Evolutionary conservation across 2,113 vertebrate species (phyloP).

Genomic region (Cyprichromis sp.): DNA sequence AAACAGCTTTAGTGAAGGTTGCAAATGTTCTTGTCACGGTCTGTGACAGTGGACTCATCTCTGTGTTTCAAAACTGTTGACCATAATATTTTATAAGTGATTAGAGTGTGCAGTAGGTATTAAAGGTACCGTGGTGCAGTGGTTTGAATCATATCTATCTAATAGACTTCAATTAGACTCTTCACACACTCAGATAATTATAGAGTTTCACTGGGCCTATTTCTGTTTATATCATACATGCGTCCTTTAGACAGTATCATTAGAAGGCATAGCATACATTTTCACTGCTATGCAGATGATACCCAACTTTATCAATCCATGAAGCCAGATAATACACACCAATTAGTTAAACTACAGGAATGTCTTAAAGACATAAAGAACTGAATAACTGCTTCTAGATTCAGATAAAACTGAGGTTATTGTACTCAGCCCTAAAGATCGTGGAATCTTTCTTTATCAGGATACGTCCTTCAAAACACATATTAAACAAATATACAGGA

Average conservation of each 20-base stretch:
- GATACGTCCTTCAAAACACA: background rate
- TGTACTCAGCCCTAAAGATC: background rate
- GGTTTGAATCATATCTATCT: background rate
- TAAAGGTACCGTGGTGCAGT: background rate
- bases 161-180: background rate
- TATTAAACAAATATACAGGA: accelerated
- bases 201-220: background rate
- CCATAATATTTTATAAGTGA: background rate
- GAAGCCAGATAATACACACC: background rate
- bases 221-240: background rate
- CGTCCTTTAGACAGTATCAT: background rate
- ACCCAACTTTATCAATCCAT: background rate
- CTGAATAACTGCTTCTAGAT: background rate
- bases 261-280: background rate
- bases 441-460: background rate
- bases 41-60: background rate
- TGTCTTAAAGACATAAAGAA: background rate
- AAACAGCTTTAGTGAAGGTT: background rate
- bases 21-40: background rate
- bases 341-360: background rate
- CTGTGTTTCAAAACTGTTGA: background rate
- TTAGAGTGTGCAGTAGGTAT: background rate
- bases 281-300: background rate
- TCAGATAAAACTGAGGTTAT: background rate
- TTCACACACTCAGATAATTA: background rate